Evolutionary conservation across 2,113 vertebrate genomes (phyloP).

Genomic region (Merops nubicus): DNA sequence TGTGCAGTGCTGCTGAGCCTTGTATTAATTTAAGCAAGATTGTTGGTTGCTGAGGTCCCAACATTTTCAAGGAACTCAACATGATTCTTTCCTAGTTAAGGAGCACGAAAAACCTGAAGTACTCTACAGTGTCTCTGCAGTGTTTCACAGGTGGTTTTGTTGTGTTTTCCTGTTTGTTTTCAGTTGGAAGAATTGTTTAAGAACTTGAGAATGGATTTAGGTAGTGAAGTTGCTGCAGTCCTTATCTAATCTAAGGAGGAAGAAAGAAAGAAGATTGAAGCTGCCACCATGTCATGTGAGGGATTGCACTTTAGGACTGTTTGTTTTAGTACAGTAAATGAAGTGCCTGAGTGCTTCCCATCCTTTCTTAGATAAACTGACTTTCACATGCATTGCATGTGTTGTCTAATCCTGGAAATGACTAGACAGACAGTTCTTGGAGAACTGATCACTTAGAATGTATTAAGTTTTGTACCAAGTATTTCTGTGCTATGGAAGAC

Average conservation of each 20-base stretch:
- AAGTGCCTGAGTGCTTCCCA: neutral
- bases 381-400: neutral
- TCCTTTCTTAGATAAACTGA: neutral
- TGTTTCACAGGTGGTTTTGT: neutral
- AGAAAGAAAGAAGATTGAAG: neutral
- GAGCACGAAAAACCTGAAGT: neutral
- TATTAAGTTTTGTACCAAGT: neutral
- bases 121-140: neutral
- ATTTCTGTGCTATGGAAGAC: neutral
- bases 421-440: neutral
- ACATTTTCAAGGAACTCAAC: neutral
- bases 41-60: neutral
- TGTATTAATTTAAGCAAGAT: neutral
- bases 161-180: neutral
- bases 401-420: neutral
- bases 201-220: neutral
- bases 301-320: neutral
- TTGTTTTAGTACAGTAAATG: neutral
- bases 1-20: slow-evolving; percentile 1
- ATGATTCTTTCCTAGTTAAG: neutral
- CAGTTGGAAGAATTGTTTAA: neutral
- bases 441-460: neutral
- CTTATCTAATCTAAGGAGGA: neutral
- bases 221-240: neutral
- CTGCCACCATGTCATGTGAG: neutral